These are phyloP conservation scores for Aspidapion aeneum DNA, from an alignment of 2,888 invertebrate genomes.

Conservation along the genomic window DNA sequence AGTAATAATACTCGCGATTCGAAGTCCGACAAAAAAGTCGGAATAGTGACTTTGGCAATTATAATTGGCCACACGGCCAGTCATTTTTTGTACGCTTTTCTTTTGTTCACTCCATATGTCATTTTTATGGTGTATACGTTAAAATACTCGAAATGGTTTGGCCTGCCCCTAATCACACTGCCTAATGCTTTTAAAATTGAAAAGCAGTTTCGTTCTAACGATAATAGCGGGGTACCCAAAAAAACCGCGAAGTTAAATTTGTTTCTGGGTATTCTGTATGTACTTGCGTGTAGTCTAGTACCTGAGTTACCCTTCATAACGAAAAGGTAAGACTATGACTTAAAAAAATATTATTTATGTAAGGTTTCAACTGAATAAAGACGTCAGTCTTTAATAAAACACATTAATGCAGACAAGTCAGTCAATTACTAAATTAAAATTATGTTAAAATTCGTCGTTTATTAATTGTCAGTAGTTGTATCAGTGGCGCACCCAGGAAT, in stretches of 20 bases:
- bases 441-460: too few species aligned
- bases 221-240: slow-evolving; percentile 78
- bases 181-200: slow-evolving; percentile 88
- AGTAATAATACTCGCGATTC: slow-evolving; percentile 93
- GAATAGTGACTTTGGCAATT: slow-evolving; percentile 94
- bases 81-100: slow-evolving; percentile 83
- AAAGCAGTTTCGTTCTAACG: slow-evolving; percentile 77
- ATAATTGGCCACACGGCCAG: slow-evolving; percentile 88
- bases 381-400: too few species aligned
- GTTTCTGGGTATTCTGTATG: slow-evolving; percentile 86
- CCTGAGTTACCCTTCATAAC: slow-evolving; percentile 59
- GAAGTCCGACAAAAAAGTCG: slow-evolving; percentile 82
- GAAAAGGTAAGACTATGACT: slow-evolving; percentile 42
- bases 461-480: too few species aligned
- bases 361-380: too few species aligned
- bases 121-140: slow-evolving; percentile 82
- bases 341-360: too few species aligned
- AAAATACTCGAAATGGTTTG: slow-evolving; percentile 83
- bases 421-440: too few species aligned
- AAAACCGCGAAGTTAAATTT: slow-evolving; percentile 89
- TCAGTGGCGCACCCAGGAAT: too few species aligned
- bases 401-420: too few species aligned
- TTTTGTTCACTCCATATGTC: slow-evolving; percentile 88
- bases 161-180: slow-evolving; percentile 83
- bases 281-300: slow-evolving; percentile 75